phyloP scores from a whole-genome alignment of 2,888 invertebrate genomes.

The Deilephila elpenor region DNA sequence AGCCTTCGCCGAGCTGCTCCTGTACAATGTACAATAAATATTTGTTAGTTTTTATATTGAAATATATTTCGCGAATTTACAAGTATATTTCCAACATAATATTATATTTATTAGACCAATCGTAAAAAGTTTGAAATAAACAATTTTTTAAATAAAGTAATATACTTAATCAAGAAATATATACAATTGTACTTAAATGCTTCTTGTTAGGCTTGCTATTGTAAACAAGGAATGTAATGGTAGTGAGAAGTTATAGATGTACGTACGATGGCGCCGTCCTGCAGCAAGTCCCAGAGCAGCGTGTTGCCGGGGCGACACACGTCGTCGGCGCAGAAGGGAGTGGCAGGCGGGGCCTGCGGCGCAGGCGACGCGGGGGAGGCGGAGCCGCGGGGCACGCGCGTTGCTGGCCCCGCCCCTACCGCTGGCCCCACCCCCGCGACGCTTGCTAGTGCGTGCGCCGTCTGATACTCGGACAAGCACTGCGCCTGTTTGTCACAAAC shows the following conservation, averaged over 20 bases:
- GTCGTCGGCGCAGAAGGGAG: conserved; percentile 86
- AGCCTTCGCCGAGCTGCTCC: conserved; percentile 94
- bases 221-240: no score
- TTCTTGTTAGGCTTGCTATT: no score
- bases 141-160: no score
- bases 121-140: no score
- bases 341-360: conserved; percentile 52
- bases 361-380: conserved; percentile 50
- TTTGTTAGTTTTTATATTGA: no score
- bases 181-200: no score
- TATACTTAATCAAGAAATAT: no score
- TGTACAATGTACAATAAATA: conserved; percentile 52
- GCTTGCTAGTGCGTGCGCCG: conserved; percentile 44
- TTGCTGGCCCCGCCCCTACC: conserved; percentile 32
- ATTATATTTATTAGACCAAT: no score
- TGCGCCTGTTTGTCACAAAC: conserved; percentile 57
- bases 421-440: conserved; percentile 27
- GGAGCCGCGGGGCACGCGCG: conserved; percentile 48
- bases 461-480: conserved; percentile 66
- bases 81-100: no score
- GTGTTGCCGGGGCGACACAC: conserved; percentile 97
- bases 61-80: no score
- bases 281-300: conserved; percentile 96
- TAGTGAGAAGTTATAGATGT: neutral
- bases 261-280: conserved; percentile 92